These are phyloP conservation scores for Eurypyga helias DNA, from an alignment of 2,113 vertebrate species.

Conservation along the genomic window DNA sequence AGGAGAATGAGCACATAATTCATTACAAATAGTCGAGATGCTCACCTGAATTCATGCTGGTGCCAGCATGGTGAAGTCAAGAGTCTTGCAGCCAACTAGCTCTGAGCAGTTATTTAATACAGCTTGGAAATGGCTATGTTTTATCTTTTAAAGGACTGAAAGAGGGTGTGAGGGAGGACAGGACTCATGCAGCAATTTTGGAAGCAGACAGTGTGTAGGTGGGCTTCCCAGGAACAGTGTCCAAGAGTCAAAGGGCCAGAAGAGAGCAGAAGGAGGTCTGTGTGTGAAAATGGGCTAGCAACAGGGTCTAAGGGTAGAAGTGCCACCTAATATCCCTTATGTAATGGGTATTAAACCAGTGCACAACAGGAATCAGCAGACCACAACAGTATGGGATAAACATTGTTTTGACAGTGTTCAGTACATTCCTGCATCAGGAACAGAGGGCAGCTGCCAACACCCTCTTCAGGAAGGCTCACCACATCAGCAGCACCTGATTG, in stretches of 20 bases:
- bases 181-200: neutral
- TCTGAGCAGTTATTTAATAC: neutral
- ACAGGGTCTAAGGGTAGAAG: neutral
- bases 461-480: neutral
- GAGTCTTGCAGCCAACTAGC: neutral
- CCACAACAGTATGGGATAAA: neutral
- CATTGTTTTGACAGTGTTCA: neutral
- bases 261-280: neutral
- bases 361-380: neutral
- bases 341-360: neutral
- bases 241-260: neutral
- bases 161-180: neutral
- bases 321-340: neutral
- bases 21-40: neutral
- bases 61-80: neutral
- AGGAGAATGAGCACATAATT: neutral
- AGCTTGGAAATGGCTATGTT: neutral
- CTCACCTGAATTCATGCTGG: neutral
- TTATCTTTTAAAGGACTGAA: neutral
- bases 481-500: neutral
- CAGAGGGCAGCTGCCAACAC: neutral
- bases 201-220: neutral
- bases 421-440: neutral
- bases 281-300: neutral
- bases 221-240: neutral